Conservation (phyloP, 2,113 vertebrate species). For the Urocynchramus pylzowi region DNA sequence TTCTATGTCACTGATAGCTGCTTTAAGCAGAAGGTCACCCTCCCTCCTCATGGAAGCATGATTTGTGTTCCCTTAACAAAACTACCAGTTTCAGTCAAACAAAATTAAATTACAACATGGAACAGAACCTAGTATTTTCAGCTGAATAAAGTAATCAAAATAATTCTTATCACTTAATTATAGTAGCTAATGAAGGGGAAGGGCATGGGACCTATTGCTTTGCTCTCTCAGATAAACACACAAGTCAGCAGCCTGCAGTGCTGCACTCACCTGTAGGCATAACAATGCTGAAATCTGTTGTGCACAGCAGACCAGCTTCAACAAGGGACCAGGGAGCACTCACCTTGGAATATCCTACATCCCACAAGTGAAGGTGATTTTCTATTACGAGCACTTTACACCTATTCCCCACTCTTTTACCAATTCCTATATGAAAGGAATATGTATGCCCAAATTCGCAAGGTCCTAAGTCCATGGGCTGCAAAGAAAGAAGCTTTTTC, state of each 20-base stretch:
- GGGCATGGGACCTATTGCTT: neutral
- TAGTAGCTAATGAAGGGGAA: neutral
- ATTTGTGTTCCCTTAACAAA: neutral
- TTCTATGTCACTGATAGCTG: neutral
- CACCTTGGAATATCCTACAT: slow-evolving; percentile 14
- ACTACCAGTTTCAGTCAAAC: neutral
- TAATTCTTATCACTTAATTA: neutral
- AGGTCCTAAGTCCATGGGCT: neutral
- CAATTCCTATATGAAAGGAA: neutral
- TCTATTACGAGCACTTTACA: neutral
- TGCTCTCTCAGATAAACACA: neutral
- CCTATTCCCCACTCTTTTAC: neutral
- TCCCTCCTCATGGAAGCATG: neutral
- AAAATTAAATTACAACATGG: neutral
- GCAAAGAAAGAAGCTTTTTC: neutral
- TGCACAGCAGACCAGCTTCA: neutral
- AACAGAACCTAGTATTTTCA: neutral
- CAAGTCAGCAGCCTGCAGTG: neutral
- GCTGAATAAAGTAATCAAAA: neutral
- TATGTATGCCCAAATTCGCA: neutral
- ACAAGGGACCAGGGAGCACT: neutral
- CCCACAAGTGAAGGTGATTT: neutral
- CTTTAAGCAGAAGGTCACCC: neutral
- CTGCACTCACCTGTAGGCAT: neutral
- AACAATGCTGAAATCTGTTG: neutral